A percentile compares a stretch with the other conserved stretches of the same genome.
These are phyloP conservation scores for Morinoia aosen DNA, from an alignment of 2,888 invertebrate genomes.

Conservation along the genomic window DNA sequence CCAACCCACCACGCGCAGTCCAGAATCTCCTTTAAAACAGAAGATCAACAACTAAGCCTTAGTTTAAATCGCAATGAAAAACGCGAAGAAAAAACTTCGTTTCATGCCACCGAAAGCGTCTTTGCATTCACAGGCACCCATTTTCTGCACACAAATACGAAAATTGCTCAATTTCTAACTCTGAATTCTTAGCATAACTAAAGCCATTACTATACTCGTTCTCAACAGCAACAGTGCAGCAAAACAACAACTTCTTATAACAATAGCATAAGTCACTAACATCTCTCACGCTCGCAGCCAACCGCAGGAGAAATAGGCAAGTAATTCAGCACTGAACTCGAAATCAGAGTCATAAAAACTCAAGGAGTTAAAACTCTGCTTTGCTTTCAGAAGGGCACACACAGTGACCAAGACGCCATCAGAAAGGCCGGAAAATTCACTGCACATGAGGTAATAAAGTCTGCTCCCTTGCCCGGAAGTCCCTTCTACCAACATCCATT, in stretches of 20 bases:
- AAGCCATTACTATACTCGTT: not conserved
- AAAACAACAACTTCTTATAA: constrained; percentile 44
- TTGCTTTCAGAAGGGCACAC: not conserved
- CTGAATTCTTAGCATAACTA: not conserved
- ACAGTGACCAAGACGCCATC: not conserved
- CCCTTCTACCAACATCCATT: not conserved
- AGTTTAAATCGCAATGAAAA: not conserved
- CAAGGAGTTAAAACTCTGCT: not conserved
- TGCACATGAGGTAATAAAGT: not conserved
- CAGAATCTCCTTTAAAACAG: not conserved
- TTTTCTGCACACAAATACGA: not conserved
- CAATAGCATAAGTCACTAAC: not conserved
- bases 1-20: not conserved
- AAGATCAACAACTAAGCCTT: constrained; percentile 4
- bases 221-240: constrained; percentile 35
- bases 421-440: not conserved
- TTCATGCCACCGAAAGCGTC: not conserved
- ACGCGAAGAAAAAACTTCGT: not conserved
- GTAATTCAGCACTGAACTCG: not conserved
- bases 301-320: not conserved
- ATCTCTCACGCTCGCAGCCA: not conserved
- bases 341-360: not conserved
- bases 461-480: not conserved
- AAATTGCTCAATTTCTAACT: not conserved
- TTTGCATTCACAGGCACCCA: not conserved